Base-by-base conservation (phyloP, 2,797 vertebrate species). In the Phalloptychus januarius region DNA sequence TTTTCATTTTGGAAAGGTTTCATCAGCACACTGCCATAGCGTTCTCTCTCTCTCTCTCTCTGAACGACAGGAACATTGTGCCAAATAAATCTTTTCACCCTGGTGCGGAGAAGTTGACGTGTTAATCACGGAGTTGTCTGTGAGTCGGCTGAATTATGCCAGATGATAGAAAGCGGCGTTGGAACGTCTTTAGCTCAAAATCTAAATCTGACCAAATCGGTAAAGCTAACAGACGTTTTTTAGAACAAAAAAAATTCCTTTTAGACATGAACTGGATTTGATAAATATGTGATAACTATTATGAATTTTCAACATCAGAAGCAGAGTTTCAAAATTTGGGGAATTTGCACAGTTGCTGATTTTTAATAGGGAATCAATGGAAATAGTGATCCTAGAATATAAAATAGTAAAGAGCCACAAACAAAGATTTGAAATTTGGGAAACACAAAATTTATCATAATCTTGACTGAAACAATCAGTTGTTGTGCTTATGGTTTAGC, bases 71-170 rank as follows among this genome's bases (percentile, higher is more conserved):
- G 75, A 80, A 82, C 86, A 89, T 88, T 70, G 31, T 58, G 73
- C 72, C 86, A 91, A 91, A 94, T 93, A 90, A 93, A 94, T 92
- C 75, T 79, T 92, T 87, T 92, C 86, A 89, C 77, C 80, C 78
- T 25, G 63, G 80, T 78, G 61, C 33, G 33, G 70, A 65, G 80
- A 61, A n/a, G 83, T 72, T 81, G 88, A 88, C 81, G 79, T 56
- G 20, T 90, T 84, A 88, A 94, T 94, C 86, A 92, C 85, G 1
- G 33, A 0, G 28, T 75, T 75, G 84, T 87, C 84, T 78, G 74
- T 4, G 58, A 80, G 50, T 75, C 42, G 65, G 74, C 25, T 80
- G 87, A 91, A 81, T 83, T 84, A 89, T 76, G 71, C 54, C 13
- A 1, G 71, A 76, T 71, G 76, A 87, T 36, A 67, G 78, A 48